Base-by-base conservation (phyloP, 53 echinoderm and acorn worm species). In the Temnopleurus reevesii region DNA sequence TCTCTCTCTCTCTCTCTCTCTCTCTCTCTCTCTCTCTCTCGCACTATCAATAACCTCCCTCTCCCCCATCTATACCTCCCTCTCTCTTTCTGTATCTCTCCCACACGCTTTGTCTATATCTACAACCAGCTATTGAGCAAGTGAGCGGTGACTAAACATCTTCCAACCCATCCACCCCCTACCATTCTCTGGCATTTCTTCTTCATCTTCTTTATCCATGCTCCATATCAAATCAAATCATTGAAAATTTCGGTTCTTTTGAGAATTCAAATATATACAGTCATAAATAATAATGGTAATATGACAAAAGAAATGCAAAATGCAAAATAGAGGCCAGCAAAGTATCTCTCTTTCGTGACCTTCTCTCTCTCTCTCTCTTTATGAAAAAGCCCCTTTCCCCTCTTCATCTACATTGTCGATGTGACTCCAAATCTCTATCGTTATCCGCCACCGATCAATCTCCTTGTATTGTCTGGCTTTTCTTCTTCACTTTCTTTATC, bases 401-500 rank as follows among this genome's bases (percentile, higher is more conserved):
- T 66, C 38, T 19, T 34, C 31, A 63, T 33, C 63, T 63, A 1
- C 33, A 8, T 63, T 9, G 12, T 23, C 7, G 3, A 63, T 36
- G 66, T 66, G 66, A 66, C 66, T 66, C 41, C 66, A 36, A 71
- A 38, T 71, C 19, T 71, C 41, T n/a, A n/a, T 19, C 71, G 41
- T 19, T 71, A 23, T 71, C 41, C 41, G 36, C 38, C n/a, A 71
- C 71, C 43, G 71, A 71, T 71, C 71, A 71, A 71, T 71, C 71
- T 71, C 41, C 1, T 41, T 2, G 71, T 41, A 71, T 71, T 71
- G 71, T 71, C n/a, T n/a, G n/a, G n/a, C 79, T 79, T 9, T 5
- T 49, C 8, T 79, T 49, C 29, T 46, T 13, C 1, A n/a, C 28
- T 26, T 25, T 28, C 46, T 49, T 13, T 3, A 41, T n/a, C n/a